Evolutionary conservation across 1,140 invertebrate species (phyloP), one percentile per base, ranked within the genome.

Genomic region (Sarcophaga bullata): DNA sequence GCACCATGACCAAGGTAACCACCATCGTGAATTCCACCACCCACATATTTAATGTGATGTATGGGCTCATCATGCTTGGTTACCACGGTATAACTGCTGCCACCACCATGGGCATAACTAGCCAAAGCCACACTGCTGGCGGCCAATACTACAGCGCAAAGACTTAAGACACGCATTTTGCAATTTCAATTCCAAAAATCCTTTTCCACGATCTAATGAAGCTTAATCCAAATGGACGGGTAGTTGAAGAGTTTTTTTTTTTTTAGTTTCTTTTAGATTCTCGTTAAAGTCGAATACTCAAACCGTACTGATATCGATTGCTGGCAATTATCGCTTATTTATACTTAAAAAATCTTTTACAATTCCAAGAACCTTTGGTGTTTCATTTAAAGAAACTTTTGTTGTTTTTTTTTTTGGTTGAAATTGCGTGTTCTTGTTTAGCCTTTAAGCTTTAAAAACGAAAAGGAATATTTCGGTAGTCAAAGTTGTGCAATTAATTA

Each of bases 21-120:
- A 7, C 85, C 84, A 3, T 83, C 84, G 9, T 85, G 84, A 37
- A 37, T 37, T 49, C 48, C 80, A 19, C 84, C 83, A 5, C 85
- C 84, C 49, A 84, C 84, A 62, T 87, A 15, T 15, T 73, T 25
- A 11, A 46, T 8, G 46, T 49, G n/a, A 76, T 87, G 84, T 37
- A 86, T 87, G 0, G 86, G 87, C 58, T 82, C 84, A 47, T 88
- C 87, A 82, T 88, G 86, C 52, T 88, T 88, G 50, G 85, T 85
- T 54, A 88, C 80, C 72, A 85, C 84, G 10, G 84, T 86, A 83
- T 86, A 88, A 78, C 87, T 88, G 46, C n/a, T 25, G n/a, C 73
- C 73, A 15, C 85, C 87, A 81, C 85, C 87, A 78, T 87, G 85
- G 49, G 85, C 81, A 46, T 88, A 82, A 8, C 86, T 85, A 50